Conservation (phyloP, 2,113 vertebrate species). For the Cheirogaleus medius region DNA sequence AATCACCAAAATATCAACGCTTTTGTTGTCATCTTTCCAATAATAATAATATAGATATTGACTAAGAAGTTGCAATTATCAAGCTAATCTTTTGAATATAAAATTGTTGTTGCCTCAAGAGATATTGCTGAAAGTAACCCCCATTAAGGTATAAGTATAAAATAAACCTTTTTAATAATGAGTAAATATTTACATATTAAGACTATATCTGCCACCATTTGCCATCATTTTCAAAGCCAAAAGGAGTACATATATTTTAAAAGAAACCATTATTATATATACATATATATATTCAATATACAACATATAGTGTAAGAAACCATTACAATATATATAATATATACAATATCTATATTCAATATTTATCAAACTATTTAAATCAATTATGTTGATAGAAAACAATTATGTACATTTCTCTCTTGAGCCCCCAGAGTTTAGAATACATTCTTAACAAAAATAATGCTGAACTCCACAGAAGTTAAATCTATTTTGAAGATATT, state of each 20-base stretch:
- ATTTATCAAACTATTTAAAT: not conserved
- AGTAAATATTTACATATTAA: not conserved
- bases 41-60: not conserved
- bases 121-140: not conserved
- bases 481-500: conserved; percentile 19
- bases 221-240: not conserved
- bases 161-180: not conserved
- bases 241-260: not conserved
- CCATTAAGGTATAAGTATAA: not conserved
- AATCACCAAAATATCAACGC: not conserved
- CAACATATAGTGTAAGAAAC: too few species aligned
- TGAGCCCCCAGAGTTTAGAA: not conserved
- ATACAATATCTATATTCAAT: not conserved
- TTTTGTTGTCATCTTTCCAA: not conserved
- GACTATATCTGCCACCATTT: not conserved
- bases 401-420: not conserved
- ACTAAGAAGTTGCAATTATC: not conserved
- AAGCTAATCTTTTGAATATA: not conserved
- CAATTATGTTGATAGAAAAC: not conserved
- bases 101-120: not conserved
- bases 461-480: not conserved
- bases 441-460: not conserved
- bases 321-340: not conserved
- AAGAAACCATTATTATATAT: not conserved
- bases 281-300: not conserved